Evolutionary conservation across 2,113 vertebrate species (phyloP).

Genomic region (Stigmatopora nigra): DNA sequence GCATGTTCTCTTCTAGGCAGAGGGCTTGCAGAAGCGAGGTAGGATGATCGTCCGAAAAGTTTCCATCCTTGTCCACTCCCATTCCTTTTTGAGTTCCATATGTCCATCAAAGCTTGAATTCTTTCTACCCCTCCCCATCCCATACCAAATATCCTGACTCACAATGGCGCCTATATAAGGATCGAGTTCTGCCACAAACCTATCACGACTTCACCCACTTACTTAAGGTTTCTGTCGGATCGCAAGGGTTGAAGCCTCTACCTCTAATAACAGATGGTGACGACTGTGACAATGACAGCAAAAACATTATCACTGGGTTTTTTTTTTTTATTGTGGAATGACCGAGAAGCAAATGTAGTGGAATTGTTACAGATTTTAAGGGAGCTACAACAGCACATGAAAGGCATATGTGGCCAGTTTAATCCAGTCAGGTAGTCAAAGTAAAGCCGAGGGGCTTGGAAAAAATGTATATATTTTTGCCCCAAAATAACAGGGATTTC

Average conservation of each 20-base stretch:
- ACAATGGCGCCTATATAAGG: neutral
- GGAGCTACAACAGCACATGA: neutral
- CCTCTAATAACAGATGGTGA: too few relatives aligned
- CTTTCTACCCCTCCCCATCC: neutral
- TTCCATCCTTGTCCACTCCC: constrained; percentile 39
- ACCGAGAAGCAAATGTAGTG: neutral
- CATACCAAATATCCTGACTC: neutral
- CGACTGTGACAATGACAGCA: too few relatives aligned
- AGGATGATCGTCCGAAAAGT: constrained; percentile 52
- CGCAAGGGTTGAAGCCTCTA: too few relatives aligned
- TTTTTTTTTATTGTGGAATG: too few relatives aligned
- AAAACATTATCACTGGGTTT: too few relatives aligned
- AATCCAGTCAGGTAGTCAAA: neutral
- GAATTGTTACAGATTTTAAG: neutral
- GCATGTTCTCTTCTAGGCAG: constrained; percentile 43
- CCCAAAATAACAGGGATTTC: neutral
- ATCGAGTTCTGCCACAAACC: neutral
- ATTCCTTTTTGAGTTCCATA: constrained; percentile 36
- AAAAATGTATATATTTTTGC: neutral
- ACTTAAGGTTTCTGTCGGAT: too few relatives aligned
- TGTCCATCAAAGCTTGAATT: constrained; percentile 22
- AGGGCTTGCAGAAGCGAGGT: constrained; percentile 59
- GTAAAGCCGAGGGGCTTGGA: neutral
- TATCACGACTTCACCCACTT: neutral
- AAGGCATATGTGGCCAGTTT: neutral